A percentile compares a stretch with the other conserved stretches of the same genome.
Conservation (phyloP, 1,140 invertebrate species). For the Hyposmocoma kahamanoa region DNA sequence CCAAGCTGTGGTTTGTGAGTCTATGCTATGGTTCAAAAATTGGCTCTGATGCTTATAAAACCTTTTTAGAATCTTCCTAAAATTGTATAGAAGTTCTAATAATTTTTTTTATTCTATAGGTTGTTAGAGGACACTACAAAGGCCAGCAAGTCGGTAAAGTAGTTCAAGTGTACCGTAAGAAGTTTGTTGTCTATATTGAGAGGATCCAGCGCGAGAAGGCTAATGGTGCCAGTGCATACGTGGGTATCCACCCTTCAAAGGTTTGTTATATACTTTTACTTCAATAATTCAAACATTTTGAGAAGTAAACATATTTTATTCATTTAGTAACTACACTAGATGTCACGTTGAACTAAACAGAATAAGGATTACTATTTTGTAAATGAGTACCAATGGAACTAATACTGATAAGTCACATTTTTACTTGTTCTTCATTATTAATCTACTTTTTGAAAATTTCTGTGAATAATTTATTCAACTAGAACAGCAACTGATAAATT, state of each 20-base stretch:
- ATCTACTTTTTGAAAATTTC: no score
- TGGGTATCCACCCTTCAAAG: constrained; percentile 99
- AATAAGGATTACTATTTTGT: no score
- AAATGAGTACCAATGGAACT: no score
- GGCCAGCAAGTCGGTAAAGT: constrained; percentile 99
- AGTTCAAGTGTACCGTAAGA: constrained; percentile 98
- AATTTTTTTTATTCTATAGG: constrained; percentile 71
- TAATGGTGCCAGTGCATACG: constrained; percentile 98
- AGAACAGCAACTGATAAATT: no score
- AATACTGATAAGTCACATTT: no score
- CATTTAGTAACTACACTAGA: no score
- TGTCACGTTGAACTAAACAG: no score
- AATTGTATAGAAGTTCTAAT: not conserved
- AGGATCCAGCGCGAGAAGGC: constrained; percentile 99
- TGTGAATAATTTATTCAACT: no score
- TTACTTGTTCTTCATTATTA: no score
- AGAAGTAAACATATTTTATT: no score
- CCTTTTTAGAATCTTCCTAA: not conserved
- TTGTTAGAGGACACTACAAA: constrained; percentile 98
- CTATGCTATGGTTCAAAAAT: constrained; percentile 71
- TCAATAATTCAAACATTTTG: no score
- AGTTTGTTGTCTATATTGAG: constrained; percentile 99
- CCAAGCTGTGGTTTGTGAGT: constrained; percentile 32
- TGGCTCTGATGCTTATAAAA: constrained; percentile 74
- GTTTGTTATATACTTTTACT: constrained; percentile 70